Evolutionary conservation across 2,113 vertebrate genomes (phyloP).

Genomic region (Elgaria multicarinata): DNA sequence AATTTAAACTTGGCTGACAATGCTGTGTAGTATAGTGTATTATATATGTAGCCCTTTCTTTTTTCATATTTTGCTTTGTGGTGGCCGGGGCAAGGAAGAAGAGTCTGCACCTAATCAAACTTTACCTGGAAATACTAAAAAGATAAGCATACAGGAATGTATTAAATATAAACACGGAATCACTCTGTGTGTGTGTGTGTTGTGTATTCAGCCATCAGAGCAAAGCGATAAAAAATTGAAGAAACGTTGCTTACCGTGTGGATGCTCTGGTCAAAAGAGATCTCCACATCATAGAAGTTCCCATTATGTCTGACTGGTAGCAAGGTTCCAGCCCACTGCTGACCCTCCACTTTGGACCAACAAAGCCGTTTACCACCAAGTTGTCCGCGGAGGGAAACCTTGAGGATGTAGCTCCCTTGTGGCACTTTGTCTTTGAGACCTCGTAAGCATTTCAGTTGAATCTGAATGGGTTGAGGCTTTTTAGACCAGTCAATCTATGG

Average conservation of each 20-base stretch:
- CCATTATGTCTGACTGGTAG: conserved; percentile 79
- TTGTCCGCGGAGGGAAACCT: conserved; percentile 78
- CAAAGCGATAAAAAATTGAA: conserved; percentile 47
- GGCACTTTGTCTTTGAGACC: conserved; percentile 90
- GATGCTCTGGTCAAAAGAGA: conserved; percentile 85
- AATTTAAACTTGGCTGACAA: conserved; percentile 72
- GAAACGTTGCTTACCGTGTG: conserved; percentile 79
- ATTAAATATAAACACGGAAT: conserved; percentile 63
- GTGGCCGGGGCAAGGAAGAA: neutral
- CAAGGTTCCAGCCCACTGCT: conserved; percentile 68
- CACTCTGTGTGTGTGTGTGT: neutral
- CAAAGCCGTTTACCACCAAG: conserved; percentile 78
- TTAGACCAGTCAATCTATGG: conserved; percentile 72
- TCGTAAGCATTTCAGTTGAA: conserved; percentile 84
- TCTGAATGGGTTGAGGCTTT: conserved; percentile 78
- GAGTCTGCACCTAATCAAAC: conserved; percentile 59
- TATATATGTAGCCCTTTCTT: conserved; percentile 58
- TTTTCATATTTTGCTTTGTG: conserved; percentile 48
- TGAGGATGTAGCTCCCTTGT: conserved; percentile 83
- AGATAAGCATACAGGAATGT: conserved; percentile 58
- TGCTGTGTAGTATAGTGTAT: conserved; percentile 35
- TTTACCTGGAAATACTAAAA: conserved; percentile 69
- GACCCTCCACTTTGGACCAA: conserved; percentile 66
- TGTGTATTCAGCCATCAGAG: conserved; percentile 48
- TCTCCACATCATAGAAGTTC: conserved; percentile 82